Evolutionary conservation across 2,113 vertebrate genomes (phyloP).

Genomic region (Siphamia tubifer): DNA sequence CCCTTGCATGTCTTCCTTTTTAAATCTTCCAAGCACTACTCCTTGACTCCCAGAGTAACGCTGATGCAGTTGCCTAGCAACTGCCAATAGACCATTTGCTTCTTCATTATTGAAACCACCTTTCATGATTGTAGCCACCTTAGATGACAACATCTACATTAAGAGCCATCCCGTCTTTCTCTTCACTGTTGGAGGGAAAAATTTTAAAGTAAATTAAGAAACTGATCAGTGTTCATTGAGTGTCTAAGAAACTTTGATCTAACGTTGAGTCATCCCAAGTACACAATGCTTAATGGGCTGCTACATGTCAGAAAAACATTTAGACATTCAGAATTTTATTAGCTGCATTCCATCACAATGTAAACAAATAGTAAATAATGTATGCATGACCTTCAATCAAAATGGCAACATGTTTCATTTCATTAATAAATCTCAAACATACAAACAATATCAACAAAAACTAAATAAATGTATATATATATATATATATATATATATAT

Average conservation of each 20-base stretch:
- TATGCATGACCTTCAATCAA: no score
- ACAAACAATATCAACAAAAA: no score
- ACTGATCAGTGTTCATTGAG: conserved; percentile 16
- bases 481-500: no score
- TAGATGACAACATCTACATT: conserved; percentile 35
- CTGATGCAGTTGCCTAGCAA: conserved; percentile 80
- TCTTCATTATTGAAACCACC: conserved; percentile 57
- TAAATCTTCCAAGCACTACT: conserved; percentile 29
- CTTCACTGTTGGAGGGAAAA: neutral
- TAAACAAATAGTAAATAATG: no score
- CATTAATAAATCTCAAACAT: no score
- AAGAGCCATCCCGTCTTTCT: neutral
- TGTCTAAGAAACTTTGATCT: neutral
- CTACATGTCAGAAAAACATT: no score
- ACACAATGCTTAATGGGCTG: no score
- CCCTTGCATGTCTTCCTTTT: conserved; percentile 20
- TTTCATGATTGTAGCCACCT: conserved; percentile 55
- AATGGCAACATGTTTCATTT: no score
- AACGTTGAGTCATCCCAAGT: no score
- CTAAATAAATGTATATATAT: no score
- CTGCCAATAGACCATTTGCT: conserved; percentile 54
- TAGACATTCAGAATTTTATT: no score
- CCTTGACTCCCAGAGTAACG: conserved; percentile 56
- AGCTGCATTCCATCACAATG: no score
- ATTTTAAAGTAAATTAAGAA: conserved; percentile 20